Evolutionary conservation across 2,797 vertebrate genomes (phyloP).

Genomic region (Sebastes taczanowskii): DNA sequence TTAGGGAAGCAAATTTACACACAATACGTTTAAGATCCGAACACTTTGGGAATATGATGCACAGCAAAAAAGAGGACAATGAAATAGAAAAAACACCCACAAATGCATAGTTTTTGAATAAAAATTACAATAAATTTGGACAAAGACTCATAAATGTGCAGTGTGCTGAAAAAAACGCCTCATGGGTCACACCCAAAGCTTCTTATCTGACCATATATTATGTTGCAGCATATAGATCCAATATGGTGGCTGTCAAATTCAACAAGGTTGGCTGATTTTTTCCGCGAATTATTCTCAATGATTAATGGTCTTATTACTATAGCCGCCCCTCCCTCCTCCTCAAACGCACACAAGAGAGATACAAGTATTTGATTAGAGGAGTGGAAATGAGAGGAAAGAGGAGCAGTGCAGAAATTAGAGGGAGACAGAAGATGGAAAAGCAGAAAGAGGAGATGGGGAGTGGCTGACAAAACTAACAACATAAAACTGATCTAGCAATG

Average conservation of each 20-base stretch:
- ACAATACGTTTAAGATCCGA: background rate
- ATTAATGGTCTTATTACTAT: slow-evolving; percentile 77
- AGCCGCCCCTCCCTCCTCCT: slow-evolving; percentile 51
- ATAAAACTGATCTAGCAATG: slow-evolving; percentile 26
- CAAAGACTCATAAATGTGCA: slow-evolving; percentile 34
- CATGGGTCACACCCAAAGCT: slow-evolving; percentile 53
- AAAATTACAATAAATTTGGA: slow-evolving; percentile 7
- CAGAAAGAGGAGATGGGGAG: slow-evolving; percentile 19
- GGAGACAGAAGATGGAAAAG: slow-evolving; percentile 45
- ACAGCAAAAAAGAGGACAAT: background rate
- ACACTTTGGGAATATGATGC: background rate
- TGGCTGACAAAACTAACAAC: slow-evolving; percentile 45
- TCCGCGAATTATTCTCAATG: slow-evolving; percentile 66
- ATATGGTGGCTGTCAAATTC: slow-evolving; percentile 70
- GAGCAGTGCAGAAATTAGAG: slow-evolving; percentile 44
- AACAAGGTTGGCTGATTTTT: slow-evolving; percentile 73
- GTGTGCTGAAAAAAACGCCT: slow-evolving; percentile 31
- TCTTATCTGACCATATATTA: slow-evolving; percentile 66
- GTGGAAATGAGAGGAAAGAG: slow-evolving; percentile 51
- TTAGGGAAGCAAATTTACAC: slow-evolving; percentile 3
- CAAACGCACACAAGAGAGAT: slow-evolving; percentile 66
- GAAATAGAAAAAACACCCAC: background rate
- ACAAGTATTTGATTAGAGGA: slow-evolving; percentile 64
- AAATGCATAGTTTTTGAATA: slow-evolving; percentile 15
- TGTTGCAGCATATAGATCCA: slow-evolving; percentile 58